A percentile compares a stretch with the other conserved stretches of the same genome.
Evolutionary conservation across 2,113 vertebrate genomes (phyloP).

Genomic region (Carlito syrichta): DNA sequence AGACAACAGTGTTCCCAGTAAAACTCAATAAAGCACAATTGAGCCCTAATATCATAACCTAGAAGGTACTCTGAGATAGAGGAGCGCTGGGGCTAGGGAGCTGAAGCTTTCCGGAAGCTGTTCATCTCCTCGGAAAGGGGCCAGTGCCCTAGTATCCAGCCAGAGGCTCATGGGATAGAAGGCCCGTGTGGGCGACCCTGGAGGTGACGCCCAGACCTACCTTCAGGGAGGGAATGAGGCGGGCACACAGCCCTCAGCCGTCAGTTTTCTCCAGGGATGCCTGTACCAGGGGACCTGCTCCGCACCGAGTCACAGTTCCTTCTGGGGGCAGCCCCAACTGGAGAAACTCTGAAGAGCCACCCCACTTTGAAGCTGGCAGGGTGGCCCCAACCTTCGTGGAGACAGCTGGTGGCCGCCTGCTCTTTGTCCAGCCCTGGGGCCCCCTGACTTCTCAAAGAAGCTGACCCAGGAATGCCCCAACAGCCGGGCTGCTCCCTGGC

Average conservation of each 20-base stretch:
- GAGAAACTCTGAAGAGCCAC: background rate
- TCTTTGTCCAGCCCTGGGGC: rapidly evolving
- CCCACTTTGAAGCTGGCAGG: rapidly evolving
- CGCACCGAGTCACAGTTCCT: rapidly evolving
- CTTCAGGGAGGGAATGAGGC: background rate
- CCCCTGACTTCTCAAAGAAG: background rate
- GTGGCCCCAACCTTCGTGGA: rapidly evolving
- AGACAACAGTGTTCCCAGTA: background rate
- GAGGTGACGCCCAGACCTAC: background rate
- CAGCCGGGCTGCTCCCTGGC: rapidly evolving
- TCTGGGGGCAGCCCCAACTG: background rate
- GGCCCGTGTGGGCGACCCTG: rapidly evolving
- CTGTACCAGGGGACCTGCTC: background rate
- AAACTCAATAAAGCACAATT: conserved; percentile 44
- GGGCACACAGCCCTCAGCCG: rapidly evolving
- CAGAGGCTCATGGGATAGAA: too few relatives aligned
- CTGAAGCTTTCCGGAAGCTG: too few relatives aligned
- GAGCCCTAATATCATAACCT: background rate
- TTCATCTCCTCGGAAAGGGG: too few relatives aligned
- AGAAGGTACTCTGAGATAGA: rapidly evolving
- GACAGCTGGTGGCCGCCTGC: background rate
- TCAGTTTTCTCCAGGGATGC: rapidly evolving
- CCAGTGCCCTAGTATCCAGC: too few relatives aligned
- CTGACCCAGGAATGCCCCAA: rapidly evolving
- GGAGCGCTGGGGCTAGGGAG: rapidly evolving